A percentile compares a stretch with the other conserved stretches of the same genome.
Evolutionary conservation across 2,888 invertebrate genomes (phyloP).

Genomic region (Ichneumoninae sp.): DNA sequence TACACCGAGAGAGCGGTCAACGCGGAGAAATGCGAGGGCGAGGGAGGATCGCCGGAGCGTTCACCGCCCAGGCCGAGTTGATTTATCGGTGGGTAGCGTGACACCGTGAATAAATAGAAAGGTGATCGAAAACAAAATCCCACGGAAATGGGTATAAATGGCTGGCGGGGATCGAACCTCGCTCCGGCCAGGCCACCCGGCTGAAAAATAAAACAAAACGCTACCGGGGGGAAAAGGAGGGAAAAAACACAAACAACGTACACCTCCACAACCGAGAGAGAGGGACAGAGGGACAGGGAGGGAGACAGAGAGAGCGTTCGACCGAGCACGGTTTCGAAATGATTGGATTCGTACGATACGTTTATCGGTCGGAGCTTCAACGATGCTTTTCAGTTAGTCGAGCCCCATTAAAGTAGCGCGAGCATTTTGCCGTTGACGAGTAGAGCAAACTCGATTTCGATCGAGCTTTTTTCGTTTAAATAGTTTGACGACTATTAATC

Average conservation of each 20-base stretch:
- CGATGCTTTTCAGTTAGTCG: constrained; percentile 67
- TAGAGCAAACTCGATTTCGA: constrained; percentile 24
- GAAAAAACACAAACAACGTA: constrained; percentile 36
- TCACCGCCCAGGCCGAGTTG: constrained; percentile 68
- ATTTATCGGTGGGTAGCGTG: constrained; percentile 74
- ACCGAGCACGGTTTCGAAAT: constrained; percentile 60
- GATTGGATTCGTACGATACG: constrained; percentile 66
- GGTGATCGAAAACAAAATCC: constrained; percentile 74
- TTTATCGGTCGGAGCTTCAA: constrained; percentile 58
- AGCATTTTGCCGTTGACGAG: constrained; percentile 58
- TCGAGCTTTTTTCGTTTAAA: constrained; percentile 8
- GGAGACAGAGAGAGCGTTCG: constrained; percentile 41
- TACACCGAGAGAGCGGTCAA: constrained; percentile 23
- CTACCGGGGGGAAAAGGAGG: constrained; percentile 37
- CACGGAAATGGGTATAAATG: constrained; percentile 73
- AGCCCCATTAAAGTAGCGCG: constrained; percentile 59
- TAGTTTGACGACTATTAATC: not conserved
- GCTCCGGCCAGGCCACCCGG: constrained; percentile 51
- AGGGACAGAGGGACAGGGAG: not conserved
- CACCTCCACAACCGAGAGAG: constrained; percentile 18
- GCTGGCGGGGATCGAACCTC: constrained; percentile 65
- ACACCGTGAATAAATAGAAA: constrained; percentile 74
- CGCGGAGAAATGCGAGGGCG: constrained; percentile 54
- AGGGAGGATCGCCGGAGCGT: constrained; percentile 51
- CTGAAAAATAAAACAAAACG: constrained; percentile 64